Conservation (phyloP, 2,888 invertebrate genomes). For the Atrina japonica region DNA sequence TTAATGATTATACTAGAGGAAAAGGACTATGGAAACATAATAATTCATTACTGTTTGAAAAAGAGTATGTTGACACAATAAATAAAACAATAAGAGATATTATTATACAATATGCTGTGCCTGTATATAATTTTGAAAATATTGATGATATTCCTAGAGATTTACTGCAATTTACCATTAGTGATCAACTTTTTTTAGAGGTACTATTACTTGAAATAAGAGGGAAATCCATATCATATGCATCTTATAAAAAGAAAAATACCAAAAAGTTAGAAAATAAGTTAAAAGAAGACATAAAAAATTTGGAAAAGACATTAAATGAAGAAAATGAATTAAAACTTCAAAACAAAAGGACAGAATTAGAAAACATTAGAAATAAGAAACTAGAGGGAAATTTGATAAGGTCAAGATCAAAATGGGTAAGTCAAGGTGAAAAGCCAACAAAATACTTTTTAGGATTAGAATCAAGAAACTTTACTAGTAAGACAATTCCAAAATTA, state of each 20-base stretch:
- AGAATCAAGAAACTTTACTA: no score
- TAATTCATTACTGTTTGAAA: constrained; percentile 1
- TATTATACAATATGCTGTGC: constrained; percentile 3
- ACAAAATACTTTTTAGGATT: constrained; percentile 1
- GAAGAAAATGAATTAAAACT: neutral
- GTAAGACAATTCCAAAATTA: no score
- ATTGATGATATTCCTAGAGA: neutral
- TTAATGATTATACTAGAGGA: constrained; percentile 1
- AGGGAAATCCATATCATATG: neutral
- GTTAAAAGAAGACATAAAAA: no score
- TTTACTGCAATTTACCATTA: neutral
- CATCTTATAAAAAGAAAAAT: neutral
- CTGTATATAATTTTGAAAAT: neutral
- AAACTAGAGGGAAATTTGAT: neutral
- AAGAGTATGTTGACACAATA: neutral
- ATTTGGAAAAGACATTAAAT: neutral
- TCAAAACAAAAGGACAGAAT: neutral
- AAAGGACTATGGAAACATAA: constrained; percentile 23
- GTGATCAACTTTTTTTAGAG: neutral
- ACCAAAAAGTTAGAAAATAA: neutral
- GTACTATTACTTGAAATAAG: neutral
- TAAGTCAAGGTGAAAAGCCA: constrained; percentile 2
- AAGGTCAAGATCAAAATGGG: neutral
- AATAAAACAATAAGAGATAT: neutral
- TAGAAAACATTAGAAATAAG: neutral